Conservation (phyloP, 2,113 vertebrate genomes). For the Callionymus lyra region DNA sequence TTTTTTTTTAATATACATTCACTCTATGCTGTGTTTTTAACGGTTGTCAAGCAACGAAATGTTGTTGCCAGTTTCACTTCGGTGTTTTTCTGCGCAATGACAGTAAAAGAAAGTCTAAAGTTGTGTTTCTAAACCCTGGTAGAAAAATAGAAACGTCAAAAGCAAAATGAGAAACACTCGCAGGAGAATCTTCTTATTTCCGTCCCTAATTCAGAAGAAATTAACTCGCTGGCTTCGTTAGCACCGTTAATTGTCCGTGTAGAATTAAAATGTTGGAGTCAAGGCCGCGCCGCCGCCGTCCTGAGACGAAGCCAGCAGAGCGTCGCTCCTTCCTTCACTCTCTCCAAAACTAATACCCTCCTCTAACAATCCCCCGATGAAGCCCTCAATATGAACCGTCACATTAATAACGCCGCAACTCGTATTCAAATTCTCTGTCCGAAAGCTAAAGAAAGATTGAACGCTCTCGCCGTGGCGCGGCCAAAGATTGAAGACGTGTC, state of each 20-base stretch:
- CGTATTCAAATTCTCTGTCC: constrained; percentile 99
- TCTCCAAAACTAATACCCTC: constrained; percentile 61
- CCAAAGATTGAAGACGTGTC: constrained; percentile 99
- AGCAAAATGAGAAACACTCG: constrained; percentile 37
- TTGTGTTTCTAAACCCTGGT: no score
- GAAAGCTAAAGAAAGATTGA: constrained; percentile 99
- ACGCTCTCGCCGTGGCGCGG: constrained; percentile 84
- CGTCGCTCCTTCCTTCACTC: constrained; percentile 43
- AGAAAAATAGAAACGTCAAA: constrained; percentile 30
- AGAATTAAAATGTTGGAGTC: constrained; percentile 63
- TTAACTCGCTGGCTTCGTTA: constrained; percentile 63
- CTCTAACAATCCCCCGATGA: constrained; percentile 77
- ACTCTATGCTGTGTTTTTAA: no score
- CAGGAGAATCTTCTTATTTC: constrained; percentile 29
- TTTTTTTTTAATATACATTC: no score
- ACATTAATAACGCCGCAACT: constrained; percentile 94
- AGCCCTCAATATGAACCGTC: constrained; percentile 76
- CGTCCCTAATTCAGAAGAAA: constrained; percentile 44
- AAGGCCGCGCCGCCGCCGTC: no score
- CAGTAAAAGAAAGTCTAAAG: no score
- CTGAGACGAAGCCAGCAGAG: constrained; percentile 51
- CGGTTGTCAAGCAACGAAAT: no score
- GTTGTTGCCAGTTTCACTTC: no score
- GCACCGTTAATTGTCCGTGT: constrained; percentile 59
- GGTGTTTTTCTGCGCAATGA: no score